phyloP scores from a whole-genome alignment of 2,113 vertebrate species.

The Pundamilia nyererei region DNA sequence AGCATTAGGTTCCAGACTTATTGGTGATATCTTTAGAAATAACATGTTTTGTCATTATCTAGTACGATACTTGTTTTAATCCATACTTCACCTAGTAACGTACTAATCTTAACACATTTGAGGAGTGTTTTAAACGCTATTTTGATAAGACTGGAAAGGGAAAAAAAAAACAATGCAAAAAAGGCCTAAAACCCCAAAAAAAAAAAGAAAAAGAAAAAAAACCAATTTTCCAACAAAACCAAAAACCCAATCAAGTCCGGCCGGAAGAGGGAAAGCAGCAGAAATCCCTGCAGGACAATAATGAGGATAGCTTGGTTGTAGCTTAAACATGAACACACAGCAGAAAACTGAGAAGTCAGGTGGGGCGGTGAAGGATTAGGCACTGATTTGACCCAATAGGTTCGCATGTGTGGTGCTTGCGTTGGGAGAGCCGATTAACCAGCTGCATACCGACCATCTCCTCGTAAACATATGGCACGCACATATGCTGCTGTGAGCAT shows the following conservation, averaged over 20 bases:
- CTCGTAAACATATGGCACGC: constrained; percentile 60
- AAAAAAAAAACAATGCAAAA: too few relatives aligned
- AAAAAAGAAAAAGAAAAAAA: too few relatives aligned
- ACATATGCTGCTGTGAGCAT: constrained; percentile 48
- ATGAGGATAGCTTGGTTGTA: neutral
- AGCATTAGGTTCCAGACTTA: neutral
- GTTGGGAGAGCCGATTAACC: constrained; percentile 62
- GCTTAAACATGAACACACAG: neutral
- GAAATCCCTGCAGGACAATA: neutral
- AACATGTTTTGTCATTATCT: neutral
- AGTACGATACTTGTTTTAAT: neutral
- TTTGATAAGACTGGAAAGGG: neutral
- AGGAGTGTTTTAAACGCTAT: neutral
- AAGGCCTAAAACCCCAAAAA: too few relatives aligned
- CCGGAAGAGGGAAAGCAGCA: neutral
- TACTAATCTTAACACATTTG: neutral
- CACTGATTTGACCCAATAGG: constrained; percentile 3
- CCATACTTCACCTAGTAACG: neutral
- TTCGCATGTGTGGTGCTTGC: constrained; percentile 22
- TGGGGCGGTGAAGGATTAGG: constrained; percentile 39
- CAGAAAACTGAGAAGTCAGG: neutral
- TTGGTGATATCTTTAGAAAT: neutral
- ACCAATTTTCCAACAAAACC: too few relatives aligned
- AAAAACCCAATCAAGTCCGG: too few relatives aligned
- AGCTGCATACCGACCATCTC: constrained; percentile 9